Evolutionary conservation across 2,797 vertebrate genomes (phyloP).

Genomic region (Esox masquinongy): DNA sequence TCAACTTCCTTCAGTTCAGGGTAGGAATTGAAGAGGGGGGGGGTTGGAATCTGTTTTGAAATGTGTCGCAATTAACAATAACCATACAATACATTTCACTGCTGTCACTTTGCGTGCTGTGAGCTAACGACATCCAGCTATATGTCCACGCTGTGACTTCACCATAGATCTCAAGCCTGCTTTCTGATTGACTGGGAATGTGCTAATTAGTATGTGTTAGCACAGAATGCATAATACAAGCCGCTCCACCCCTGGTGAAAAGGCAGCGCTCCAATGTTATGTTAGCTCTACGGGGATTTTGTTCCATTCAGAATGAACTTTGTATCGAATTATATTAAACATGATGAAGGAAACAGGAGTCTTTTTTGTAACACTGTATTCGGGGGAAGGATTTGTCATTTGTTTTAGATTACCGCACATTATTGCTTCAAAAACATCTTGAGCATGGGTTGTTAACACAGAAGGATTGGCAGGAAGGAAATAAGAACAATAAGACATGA

Average conservation of each 20-base stretch:
- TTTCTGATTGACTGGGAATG: slow-evolving; percentile 52
- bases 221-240: slow-evolving; percentile 51
- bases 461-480: slow-evolving; percentile 42
- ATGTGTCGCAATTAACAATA: not conserved
- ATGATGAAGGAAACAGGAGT: too few relatives aligned
- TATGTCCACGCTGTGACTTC: slow-evolving; percentile 55
- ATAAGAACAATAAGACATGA: slow-evolving; percentile 42
- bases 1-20: not conserved
- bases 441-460: slow-evolving; percentile 35
- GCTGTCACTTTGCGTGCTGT: slow-evolving; percentile 5
- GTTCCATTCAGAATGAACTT: not conserved
- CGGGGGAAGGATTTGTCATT: slow-evolving; percentile 31
- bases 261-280: slow-evolving; percentile 40
- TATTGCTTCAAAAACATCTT: slow-evolving; percentile 46
- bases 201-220: slow-evolving; percentile 62
- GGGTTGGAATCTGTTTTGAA: not conserved
- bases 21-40: not conserved
- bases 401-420: slow-evolving; percentile 53
- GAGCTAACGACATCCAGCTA: slow-evolving; percentile 23
- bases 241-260: slow-evolving; percentile 53
- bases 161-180: slow-evolving; percentile 39
- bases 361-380: not conserved
- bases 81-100: not conserved
- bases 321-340: too few relatives aligned
- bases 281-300: slow-evolving; percentile 23